Evolutionary conservation across 2,113 vertebrate genomes (phyloP).

Genomic region (Paramisgurnus dabryanus): DNA sequence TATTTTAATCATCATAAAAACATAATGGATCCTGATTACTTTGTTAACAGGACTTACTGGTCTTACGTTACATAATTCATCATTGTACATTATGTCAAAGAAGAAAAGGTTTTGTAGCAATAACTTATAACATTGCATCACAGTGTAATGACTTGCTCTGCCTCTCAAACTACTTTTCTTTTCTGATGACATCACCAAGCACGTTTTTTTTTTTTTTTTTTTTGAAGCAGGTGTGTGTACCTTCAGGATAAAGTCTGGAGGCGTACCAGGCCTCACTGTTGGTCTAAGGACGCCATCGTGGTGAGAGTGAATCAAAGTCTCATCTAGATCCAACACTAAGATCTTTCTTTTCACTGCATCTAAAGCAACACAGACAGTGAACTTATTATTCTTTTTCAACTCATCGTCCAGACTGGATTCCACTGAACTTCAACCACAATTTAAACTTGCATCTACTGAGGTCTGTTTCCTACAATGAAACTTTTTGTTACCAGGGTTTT

Average conservation of each 20-base stretch:
- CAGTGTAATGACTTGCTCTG: background rate
- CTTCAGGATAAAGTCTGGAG: slow-evolving; percentile 82
- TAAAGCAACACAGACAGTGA: slow-evolving; percentile 44
- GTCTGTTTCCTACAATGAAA: too few species aligned
- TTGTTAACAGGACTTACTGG: background rate
- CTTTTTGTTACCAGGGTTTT: too few species aligned
- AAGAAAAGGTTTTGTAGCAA: too few species aligned
- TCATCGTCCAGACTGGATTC: background rate
- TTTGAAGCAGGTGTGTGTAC: slow-evolving; percentile 36
- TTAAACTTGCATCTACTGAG: too few species aligned
- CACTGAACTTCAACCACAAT: background rate
- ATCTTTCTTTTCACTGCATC: slow-evolving; percentile 80
- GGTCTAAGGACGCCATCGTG: slow-evolving; percentile 80
- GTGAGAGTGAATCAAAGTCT: slow-evolving; percentile 81
- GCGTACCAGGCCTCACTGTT: slow-evolving; percentile 79
- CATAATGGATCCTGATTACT: too few species aligned
- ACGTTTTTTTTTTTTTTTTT: background rate
- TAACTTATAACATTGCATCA: too few species aligned
- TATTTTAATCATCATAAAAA: background rate
- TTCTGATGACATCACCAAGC: background rate
- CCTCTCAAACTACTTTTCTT: background rate
- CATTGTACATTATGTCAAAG: background rate
- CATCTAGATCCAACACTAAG: slow-evolving; percentile 79
- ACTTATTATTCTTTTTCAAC: background rate
- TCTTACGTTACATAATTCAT: background rate